Evolutionary conservation across 2,797 vertebrate genomes (phyloP).

Genomic region (Sebastes jordani): DNA sequence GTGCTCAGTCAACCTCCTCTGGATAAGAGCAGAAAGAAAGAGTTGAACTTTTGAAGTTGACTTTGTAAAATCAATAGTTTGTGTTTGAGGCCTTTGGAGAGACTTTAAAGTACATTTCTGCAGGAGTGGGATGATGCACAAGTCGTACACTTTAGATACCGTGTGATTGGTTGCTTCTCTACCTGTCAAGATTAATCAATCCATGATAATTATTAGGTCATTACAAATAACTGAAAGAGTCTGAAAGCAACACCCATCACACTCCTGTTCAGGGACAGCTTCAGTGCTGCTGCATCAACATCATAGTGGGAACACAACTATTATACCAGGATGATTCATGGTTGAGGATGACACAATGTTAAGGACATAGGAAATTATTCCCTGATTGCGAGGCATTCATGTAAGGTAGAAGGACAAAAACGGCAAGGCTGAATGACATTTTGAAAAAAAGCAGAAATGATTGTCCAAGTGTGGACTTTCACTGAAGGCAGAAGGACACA

Average conservation of each 20-base stretch:
- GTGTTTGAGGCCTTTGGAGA: neutral
- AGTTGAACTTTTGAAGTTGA: neutral
- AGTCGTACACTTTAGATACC: neutral
- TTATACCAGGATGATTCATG: conserved; percentile 3
- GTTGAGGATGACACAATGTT: neutral
- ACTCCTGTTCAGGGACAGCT: conserved; percentile 5
- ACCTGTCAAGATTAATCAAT: conserved; percentile 20
- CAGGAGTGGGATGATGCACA: neutral
- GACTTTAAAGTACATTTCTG: neutral
- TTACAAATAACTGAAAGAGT: too few species aligned
- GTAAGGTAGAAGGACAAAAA: conserved; percentile 7
- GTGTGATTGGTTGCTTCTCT: conserved; percentile 3
- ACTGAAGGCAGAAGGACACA: conserved; percentile 1
- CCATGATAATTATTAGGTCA: neutral
- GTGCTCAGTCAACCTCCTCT: neutral
- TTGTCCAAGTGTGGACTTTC: neutral
- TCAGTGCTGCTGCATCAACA: neutral
- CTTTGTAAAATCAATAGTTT: conserved; percentile 2
- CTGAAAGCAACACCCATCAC: neutral
- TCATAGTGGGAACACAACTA: neutral
- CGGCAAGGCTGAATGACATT: neutral
- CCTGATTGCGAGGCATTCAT: conserved; percentile 17
- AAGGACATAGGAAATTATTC: conserved; percentile 21
- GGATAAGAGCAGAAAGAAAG: neutral
- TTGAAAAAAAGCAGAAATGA: conserved; percentile 16